Evolutionary conservation across 2,113 vertebrate species (phyloP).

Genomic region (Arenaria interpres): DNA sequence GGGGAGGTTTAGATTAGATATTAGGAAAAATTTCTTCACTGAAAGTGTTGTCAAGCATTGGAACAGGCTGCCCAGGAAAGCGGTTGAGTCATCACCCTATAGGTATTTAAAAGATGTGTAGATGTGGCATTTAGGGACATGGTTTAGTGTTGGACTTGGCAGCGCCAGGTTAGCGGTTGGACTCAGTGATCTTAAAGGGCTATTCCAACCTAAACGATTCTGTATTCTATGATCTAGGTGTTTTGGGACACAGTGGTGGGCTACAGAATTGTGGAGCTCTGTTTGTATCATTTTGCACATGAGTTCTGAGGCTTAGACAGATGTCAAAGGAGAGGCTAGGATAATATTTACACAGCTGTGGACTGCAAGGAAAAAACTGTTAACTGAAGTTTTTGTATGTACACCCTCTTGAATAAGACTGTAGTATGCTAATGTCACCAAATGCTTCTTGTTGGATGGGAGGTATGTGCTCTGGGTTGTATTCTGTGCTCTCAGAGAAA

Average conservation of each 20-base stretch:
- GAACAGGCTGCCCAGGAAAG: background rate
- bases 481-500: background rate
- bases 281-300: background rate
- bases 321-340: background rate
- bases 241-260: background rate
- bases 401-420: slow-evolving; percentile 13
- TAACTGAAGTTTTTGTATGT: background rate
- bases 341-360: slow-evolving; percentile 59
- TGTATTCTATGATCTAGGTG: background rate
- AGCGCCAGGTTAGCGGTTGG: background rate
- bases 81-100: background rate
- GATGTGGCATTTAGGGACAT: background rate
- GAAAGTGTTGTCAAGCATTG: background rate
- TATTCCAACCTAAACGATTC: background rate
- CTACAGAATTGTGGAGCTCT: background rate
- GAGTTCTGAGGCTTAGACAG: background rate
- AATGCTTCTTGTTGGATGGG: background rate
- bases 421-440: background rate
- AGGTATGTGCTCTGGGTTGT: background rate
- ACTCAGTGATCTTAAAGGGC: background rate
- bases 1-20: background rate
- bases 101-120: background rate
- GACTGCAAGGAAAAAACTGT: background rate
- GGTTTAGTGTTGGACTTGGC: background rate
- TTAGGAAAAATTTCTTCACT: background rate